Percentiles rank a stretch among this genome's conserved stretches.
phyloP scores from a whole-genome alignment of 2,797 vertebrate species.

The Ceryle rudis region DNA sequence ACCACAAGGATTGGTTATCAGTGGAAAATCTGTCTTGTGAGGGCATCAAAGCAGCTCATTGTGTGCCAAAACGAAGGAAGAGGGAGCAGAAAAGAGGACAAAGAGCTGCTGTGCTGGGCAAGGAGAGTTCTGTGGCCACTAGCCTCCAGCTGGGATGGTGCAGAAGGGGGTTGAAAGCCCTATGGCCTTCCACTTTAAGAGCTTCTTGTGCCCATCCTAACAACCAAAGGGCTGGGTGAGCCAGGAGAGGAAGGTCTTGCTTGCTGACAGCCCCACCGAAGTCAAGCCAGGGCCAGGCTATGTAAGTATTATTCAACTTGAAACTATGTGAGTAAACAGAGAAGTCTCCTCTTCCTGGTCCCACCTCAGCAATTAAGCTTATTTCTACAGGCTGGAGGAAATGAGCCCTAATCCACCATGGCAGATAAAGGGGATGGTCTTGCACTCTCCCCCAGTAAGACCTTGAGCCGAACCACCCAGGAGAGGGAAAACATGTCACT shows the following conservation, averaged over 20 bases:
- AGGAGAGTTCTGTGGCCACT: background rate
- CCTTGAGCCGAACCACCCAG: background rate
- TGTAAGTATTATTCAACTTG: background rate
- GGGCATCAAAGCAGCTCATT: background rate
- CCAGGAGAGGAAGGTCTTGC: fast-evolving
- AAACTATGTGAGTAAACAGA: constrained; percentile 46
- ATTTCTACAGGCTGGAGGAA: background rate
- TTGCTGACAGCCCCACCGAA: background rate
- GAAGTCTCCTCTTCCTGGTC: constrained; percentile 16
- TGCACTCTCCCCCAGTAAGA: background rate
- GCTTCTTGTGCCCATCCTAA: background rate
- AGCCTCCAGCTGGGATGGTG: background rate
- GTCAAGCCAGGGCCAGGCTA: background rate
- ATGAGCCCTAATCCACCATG: fast-evolving
- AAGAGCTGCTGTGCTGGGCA: background rate
- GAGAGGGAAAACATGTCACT: background rate
- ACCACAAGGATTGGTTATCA: background rate
- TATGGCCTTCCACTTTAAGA: fast-evolving
- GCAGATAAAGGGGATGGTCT: background rate
- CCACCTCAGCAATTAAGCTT: background rate
- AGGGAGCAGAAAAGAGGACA: background rate
- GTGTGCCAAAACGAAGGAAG: background rate
- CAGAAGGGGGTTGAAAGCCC: background rate
- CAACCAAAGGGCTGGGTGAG: background rate
- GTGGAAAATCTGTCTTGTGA: background rate